Evolutionary conservation across 2,113 vertebrate genomes (phyloP), one percentile per base, ranked within the genome.

Genomic region (Telmatochromis brachygnathus): DNA sequence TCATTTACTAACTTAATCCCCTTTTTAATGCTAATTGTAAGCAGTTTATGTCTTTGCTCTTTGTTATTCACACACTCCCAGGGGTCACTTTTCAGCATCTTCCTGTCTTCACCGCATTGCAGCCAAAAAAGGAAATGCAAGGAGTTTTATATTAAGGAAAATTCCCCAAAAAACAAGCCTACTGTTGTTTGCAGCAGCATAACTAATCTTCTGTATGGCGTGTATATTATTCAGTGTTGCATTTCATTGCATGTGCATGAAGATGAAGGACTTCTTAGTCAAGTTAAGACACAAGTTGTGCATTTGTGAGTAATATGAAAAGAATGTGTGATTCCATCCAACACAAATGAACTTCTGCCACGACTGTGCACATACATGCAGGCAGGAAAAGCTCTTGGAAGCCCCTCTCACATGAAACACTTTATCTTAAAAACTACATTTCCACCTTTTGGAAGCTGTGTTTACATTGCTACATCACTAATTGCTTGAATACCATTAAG

Each of bases 291-390:
- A 35, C n/a, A 68, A 30, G 14, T 30, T 37, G 19, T 49, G 79
- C 65, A 86, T 60, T 45, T 35, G 13, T 77, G 70, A 82, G 68
- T 84, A 65, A 89, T 15, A 73, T 85, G 53, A 87, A 87, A 92
- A 87, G 65, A 91, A 95, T 91, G 86, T 37, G n/a, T n/a, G 26
- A 39, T 30, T 75, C 84, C 55, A 21, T 92, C 87, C 90, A 93
- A 90, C 79, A 81, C 85, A 55, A 87, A 90, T 85, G 2, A 23
- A 45, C 14, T 62, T 53, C 80, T 65, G 51, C 56, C 60, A 28
- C 13, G 6, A 82, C 82, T 47, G 51, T 54, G 33, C 79, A 60
- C 83, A 73, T 77, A 23, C 30, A 13, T 37, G 26, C 42, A 77
- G n/a, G 23, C 82, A 65, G 62, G 62, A 51, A 62, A 51, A n/a